Base-by-base conservation (phyloP, 2,797 vertebrate species). In the Diglossa cyanea region DNA sequence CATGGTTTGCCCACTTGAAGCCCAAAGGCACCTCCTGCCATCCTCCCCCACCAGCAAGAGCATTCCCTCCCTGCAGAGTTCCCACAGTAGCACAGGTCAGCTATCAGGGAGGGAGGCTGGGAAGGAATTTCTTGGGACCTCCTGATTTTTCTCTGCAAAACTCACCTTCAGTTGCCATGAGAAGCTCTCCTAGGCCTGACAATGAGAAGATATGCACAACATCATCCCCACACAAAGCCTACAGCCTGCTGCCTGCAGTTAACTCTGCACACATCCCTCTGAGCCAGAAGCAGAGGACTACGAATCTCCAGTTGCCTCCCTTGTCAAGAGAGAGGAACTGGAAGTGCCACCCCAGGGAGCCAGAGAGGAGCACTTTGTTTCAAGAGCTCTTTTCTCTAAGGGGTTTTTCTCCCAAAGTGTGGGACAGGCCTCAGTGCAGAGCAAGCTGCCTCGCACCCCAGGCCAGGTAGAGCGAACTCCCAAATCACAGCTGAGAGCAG, bases 401-500 rank as follows among this genome's bases (percentile, higher is more conserved):
- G 26, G 17, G 25, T 20, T 44, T n/a, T 40, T 80, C 40, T 71
- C 53, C 30, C 3, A 3, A 3, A 0, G 0, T 0, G 4, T 14
- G 11, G 55, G 70, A 63, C 15, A 47, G 21, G n/a, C 25, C 33
- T 17, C 3, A 1, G 44, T 3, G 40, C 53, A 48, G 37, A 55
- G 11, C 0, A 0, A 63, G 35, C 47, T 0, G 1, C 51, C n/a
- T 37, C 0, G 0, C 1, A 1, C 11, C 28, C 45, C 53, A 14
- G n/a, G 21, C 48, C 40, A 47, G 24, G 17, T 0, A 74, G 23
- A 67, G 7, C 11, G 9, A 31, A 33, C 65, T 51, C 5, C 0
- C 40, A 77, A 35, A 39, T 11, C 48, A 5, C 45, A n/a, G 4
- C 61, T 31, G 53, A 4, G 48, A 74, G 82, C 60, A 28, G 50